These are phyloP conservation scores for Lagocephalus sceleratus DNA, from an alignment of 2,797 vertebrate genomes.

Conservation along the genomic window DNA sequence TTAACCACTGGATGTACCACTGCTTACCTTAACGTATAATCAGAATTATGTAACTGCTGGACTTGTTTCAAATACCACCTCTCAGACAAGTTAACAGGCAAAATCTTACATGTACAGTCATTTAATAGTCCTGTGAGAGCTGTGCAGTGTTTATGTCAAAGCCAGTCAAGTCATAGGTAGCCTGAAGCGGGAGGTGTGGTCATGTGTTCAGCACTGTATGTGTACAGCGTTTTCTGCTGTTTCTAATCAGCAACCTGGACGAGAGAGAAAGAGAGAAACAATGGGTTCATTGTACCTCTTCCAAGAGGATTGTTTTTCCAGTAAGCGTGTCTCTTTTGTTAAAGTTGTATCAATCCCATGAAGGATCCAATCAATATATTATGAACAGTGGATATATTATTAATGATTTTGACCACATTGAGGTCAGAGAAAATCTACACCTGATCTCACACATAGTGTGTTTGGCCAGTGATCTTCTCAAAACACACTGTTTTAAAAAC, in stretches of 20 bases:
- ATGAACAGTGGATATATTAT: too few relatives aligned
- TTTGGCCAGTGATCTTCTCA: too few relatives aligned
- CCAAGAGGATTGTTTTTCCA: neutral
- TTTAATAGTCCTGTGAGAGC: neutral
- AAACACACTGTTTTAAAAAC: too few relatives aligned
- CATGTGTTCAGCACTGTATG: conserved; percentile 1
- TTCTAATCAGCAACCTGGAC: conserved; percentile 29
- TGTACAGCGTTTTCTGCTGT: conserved; percentile 5
- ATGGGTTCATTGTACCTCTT: conserved; percentile 14
- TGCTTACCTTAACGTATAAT: too few relatives aligned
- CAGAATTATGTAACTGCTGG: neutral
- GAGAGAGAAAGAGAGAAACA: conserved; percentile 14
- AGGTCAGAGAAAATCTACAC: too few relatives aligned
- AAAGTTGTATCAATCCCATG: too few relatives aligned
- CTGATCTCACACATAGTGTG: too few relatives aligned
- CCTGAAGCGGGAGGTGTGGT: neutral
- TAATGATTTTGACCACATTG: too few relatives aligned
- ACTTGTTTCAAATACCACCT: neutral
- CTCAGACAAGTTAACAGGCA: neutral
- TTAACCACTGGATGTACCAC: too few relatives aligned
- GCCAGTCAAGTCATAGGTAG: neutral
- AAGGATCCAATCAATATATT: too few relatives aligned
- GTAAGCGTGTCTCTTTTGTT: neutral
- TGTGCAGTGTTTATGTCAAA: neutral
- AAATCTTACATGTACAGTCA: neutral